phyloP scores from a whole-genome alignment of 2,888 invertebrate species.

The Pandemis cinnamomeana region DNA sequence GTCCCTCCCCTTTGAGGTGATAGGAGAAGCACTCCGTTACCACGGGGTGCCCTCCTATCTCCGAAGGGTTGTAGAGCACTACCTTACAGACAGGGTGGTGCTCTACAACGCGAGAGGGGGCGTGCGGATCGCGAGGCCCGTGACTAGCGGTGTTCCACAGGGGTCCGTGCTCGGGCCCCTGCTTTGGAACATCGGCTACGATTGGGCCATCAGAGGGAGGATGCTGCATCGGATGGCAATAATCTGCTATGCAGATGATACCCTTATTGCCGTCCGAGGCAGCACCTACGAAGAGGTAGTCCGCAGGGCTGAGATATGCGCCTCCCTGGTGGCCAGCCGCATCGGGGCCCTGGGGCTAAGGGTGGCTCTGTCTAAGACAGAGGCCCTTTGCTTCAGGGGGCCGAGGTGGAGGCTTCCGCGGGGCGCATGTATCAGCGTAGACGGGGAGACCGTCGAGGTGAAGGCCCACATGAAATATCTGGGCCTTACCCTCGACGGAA shows the following conservation, averaged over 20 bases:
- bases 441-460: neutral
- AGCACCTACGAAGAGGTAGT: neutral
- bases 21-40: conserved; percentile 44
- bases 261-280: neutral
- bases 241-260: too few species aligned
- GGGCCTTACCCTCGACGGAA: neutral
- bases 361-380: neutral
- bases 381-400: neutral
- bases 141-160: too few species aligned
- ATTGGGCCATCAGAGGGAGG: too few species aligned
- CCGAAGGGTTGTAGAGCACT: neutral
- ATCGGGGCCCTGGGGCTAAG: neutral
- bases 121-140: too few species aligned
- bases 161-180: too few species aligned
- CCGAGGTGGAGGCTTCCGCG: neutral
- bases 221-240: too few species aligned
- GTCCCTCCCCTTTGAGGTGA: conserved; percentile 45
- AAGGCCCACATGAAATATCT: neutral
- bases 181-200: too few species aligned
- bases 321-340: neutral
- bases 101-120: conserved; percentile 6
- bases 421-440: neutral
- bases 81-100: too few species aligned
- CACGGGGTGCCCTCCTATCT: neutral
- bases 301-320: neutral